Percentiles rank a stretch among this genome's conserved stretches.
Evolutionary conservation across 2,797 vertebrate genomes (phyloP).

Genomic region (Anguilla megastoma): DNA sequence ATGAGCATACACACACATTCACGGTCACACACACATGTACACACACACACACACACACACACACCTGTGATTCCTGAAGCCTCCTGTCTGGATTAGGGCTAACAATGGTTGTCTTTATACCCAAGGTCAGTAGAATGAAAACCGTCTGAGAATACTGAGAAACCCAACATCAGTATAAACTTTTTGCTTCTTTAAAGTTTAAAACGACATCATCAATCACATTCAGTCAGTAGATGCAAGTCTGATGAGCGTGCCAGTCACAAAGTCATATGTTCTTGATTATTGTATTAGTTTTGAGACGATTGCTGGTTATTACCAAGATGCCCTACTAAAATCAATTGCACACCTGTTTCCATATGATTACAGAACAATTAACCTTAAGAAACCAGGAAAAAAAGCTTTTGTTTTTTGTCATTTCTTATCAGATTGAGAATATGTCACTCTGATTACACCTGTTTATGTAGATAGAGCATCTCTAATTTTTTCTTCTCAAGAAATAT

Average conservation of each 20-base stretch:
- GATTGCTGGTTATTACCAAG: conserved; percentile 1
- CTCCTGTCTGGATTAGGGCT: neutral
- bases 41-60: neutral
- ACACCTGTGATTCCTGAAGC: conserved; percentile 4
- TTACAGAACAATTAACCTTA: neutral
- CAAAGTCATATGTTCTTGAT: neutral
- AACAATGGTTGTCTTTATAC: neutral
- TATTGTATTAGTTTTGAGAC: neutral
- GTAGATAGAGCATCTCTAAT: neutral
- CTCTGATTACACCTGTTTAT: neutral
- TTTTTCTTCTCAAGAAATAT: too few relatives aligned
- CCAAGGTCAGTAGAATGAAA: neutral
- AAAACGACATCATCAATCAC: conserved; percentile 16
- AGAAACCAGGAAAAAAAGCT: neutral
- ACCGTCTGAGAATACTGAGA: neutral
- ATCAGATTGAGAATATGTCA: neutral
- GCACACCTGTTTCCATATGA: neutral
- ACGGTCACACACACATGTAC: neutral
- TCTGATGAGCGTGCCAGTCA: neutral
- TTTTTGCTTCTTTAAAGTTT: neutral
- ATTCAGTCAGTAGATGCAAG: neutral
- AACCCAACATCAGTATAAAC: neutral
- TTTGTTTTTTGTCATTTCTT: neutral
- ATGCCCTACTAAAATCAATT: neutral
- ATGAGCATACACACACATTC: neutral